phyloP scores from a whole-genome alignment of 1,140 invertebrate species.

The Tribolium madens region DNA sequence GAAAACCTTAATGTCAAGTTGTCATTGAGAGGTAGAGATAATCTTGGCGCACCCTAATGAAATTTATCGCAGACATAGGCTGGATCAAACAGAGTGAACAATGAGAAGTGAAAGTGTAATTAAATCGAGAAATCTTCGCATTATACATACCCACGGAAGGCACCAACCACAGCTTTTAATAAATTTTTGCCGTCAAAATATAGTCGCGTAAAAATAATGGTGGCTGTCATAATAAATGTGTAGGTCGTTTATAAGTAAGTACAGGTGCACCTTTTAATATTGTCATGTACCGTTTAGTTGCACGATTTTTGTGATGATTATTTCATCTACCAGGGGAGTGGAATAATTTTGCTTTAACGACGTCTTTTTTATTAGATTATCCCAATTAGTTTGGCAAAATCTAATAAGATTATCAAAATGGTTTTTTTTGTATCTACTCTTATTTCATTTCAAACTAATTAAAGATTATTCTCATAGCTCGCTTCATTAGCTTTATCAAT shows the following conservation, averaged over 20 bases:
- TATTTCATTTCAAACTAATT: neutral
- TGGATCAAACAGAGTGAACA: constrained; percentile 39
- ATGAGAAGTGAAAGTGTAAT: constrained; percentile 47
- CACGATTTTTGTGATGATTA: constrained; percentile 35
- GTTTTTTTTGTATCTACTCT: neutral
- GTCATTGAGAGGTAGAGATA: constrained; percentile 31
- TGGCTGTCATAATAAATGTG: constrained; percentile 40
- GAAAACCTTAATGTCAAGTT: constrained; percentile 41
- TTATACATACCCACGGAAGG: constrained; percentile 9
- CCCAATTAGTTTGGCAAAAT: neutral
- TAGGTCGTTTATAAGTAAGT: constrained; percentile 43
- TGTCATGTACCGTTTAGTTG: constrained; percentile 42
- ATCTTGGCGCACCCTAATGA: constrained; percentile 36
- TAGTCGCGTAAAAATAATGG: constrained; percentile 38
- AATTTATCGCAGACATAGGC: constrained; percentile 38
- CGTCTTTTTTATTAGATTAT: constrained; percentile 12
- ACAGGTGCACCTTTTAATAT: constrained; percentile 33
- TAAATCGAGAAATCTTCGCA: constrained; percentile 43
- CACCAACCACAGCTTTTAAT: constrained; percentile 25
- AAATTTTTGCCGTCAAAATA: neutral
- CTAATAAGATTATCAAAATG: neutral
- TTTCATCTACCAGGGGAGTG: constrained; percentile 15
- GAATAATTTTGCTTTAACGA: neutral
- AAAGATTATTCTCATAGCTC: neutral
- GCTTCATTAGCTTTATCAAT: constrained; percentile 4